phyloP scores from a whole-genome alignment of 92 coral and sea anemone species.

The Desmophyllum pertusum region DNA sequence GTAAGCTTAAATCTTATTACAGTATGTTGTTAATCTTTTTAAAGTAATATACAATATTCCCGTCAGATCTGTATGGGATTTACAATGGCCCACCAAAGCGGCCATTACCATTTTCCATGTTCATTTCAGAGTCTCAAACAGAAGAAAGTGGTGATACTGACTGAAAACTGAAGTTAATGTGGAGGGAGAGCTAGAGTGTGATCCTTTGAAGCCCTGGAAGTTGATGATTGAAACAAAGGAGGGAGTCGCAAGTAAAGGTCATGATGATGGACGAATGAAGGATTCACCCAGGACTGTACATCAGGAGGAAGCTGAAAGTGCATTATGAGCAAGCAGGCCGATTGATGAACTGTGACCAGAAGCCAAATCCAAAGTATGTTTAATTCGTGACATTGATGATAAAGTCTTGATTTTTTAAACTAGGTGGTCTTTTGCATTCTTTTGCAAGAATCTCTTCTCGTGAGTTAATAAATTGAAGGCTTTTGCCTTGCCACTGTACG shows the following conservation, averaged over 20 bases:
- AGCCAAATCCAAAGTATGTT: slow-evolving; percentile 32
- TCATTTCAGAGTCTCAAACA: slow-evolving; percentile 35
- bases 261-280: slow-evolving; percentile 25
- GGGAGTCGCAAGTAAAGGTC: slow-evolving; percentile 11
- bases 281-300: slow-evolving; percentile 51
- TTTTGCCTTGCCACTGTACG: no score
- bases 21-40: no score
- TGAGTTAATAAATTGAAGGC: no score
- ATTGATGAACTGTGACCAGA: slow-evolving; percentile 23
- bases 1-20: no score
- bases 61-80: no score
- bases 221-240: slow-evolving; percentile 32
- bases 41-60: no score
- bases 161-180: slow-evolving; percentile 19
- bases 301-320: slow-evolving; percentile 48
- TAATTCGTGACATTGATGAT: no score
- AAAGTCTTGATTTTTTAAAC: no score
- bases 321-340: slow-evolving; percentile 14
- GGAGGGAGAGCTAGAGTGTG: neutral
- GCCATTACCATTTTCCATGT: neutral
- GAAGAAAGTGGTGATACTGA: slow-evolving; percentile 14
- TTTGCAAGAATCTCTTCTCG: no score
- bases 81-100: no score
- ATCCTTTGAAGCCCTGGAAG: slow-evolving; percentile 4
- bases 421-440: no score